Percentiles rank a stretch among this genome's conserved stretches.
These are phyloP conservation scores for Baryphthengus martii DNA, from an alignment of 2,113 vertebrate species.

Conservation along the genomic window DNA sequence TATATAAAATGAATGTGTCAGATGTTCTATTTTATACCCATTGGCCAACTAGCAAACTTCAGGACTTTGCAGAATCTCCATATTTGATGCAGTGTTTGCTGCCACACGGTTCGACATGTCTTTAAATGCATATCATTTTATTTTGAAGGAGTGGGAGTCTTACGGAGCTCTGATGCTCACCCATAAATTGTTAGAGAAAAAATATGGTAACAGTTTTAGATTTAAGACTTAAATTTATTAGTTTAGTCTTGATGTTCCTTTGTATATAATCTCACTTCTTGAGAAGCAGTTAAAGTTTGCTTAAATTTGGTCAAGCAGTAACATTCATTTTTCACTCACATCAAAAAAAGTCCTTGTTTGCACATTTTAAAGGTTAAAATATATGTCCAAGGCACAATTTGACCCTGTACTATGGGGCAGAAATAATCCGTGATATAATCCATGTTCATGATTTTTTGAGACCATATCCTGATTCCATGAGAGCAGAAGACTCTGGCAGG, in stretches of 20 bases:
- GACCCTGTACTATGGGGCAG: neutral
- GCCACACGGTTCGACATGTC: neutral
- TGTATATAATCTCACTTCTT: neutral
- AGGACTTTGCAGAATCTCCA: neutral
- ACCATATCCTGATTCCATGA: neutral
- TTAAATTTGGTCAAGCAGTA: neutral
- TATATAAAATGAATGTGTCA: neutral
- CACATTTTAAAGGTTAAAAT: neutral
- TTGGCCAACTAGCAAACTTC: neutral
- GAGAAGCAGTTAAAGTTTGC: neutral
- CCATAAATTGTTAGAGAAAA: neutral
- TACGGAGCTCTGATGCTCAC: neutral
- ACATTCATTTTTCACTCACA: neutral
- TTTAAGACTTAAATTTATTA: neutral
- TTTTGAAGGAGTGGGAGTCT: neutral
- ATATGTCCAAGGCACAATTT: neutral
- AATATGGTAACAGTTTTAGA: fast-evolving
- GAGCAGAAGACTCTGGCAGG: neutral
- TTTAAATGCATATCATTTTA: neutral
- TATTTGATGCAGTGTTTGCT: neutral
- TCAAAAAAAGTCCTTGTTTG: neutral
- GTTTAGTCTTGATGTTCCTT: neutral
- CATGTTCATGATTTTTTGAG: neutral
- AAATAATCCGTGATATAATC: neutral
- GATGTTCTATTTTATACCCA: neutral